These are phyloP conservation scores for Alviniconcha strummeri DNA, from an alignment of 2,888 invertebrate species.

Conservation along the genomic window DNA sequence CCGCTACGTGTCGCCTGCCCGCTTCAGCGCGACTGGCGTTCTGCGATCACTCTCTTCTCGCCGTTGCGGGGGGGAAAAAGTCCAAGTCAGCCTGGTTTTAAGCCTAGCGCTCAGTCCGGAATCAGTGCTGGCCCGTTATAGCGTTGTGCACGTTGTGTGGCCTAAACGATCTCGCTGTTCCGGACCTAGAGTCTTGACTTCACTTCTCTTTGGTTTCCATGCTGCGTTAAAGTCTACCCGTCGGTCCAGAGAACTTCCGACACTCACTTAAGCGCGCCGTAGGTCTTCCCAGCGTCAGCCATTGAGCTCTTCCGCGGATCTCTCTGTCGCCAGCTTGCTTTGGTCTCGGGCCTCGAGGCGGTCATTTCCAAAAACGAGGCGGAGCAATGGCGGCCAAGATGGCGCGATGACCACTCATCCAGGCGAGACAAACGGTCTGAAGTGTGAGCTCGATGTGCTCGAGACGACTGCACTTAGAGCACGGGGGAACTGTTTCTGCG, in stretches of 20 bases:
- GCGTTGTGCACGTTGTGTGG: no score
- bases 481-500: not conserved
- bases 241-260: not conserved
- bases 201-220: no score
- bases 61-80: not conserved
- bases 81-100: no score
- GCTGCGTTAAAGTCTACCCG: not conserved
- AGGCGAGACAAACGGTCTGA: not conserved
- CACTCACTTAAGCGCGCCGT: not conserved
- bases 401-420: conserved; percentile 22
- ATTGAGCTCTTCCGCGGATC: no score
- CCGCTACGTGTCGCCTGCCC: not conserved
- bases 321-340: conserved; percentile 18
- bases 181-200: no score
- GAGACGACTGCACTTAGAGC: not conserved
- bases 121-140: no score
- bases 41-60: not conserved
- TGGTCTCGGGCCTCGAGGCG: conserved; percentile 4
- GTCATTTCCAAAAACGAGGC: conserved; percentile 22
- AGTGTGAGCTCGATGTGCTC: not conserved
- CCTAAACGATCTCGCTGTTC: no score
- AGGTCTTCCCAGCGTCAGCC: not conserved
- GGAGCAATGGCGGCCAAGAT: conserved; percentile 18
- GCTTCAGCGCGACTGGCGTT: not conserved
- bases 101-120: no score